These are phyloP conservation scores for Tetramorium bicarinatum DNA, from an alignment of 2,888 invertebrate genomes.

Conservation along the genomic window DNA sequence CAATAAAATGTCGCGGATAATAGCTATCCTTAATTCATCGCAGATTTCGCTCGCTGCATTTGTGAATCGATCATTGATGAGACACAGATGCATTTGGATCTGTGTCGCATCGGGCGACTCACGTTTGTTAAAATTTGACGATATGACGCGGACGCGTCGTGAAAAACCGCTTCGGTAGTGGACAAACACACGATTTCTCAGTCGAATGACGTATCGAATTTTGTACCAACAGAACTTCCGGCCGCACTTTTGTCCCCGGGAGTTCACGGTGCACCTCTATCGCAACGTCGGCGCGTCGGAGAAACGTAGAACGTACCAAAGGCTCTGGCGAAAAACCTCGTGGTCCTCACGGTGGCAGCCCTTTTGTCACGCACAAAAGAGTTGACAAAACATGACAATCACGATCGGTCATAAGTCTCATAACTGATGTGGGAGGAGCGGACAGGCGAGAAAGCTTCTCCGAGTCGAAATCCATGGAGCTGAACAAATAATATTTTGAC, in stretches of 20 bases:
- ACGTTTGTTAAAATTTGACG: constrained; percentile 37
- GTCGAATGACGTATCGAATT: constrained; percentile 81
- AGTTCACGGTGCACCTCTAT: constrained; percentile 27
- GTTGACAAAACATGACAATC: constrained; percentile 86
- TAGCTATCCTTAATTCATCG: too few species aligned
- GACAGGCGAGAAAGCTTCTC: constrained; percentile 68
- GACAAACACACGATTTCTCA: constrained; percentile 21
- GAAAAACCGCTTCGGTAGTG: constrained; percentile 22
- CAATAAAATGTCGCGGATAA: neutral
- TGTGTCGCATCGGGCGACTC: constrained; percentile 16
- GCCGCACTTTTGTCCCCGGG: constrained; percentile 70
- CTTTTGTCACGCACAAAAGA: constrained; percentile 80
- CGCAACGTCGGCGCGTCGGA: constrained; percentile 15
- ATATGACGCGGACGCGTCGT: constrained; percentile 76
- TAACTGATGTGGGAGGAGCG: constrained; percentile 75
- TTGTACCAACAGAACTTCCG: constrained; percentile 76
- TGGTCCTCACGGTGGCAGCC: constrained; percentile 68
- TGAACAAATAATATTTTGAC: constrained; percentile 81
- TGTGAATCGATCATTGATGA: constrained; percentile 16
- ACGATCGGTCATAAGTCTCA: constrained; percentile 78
- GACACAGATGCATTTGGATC: neutral
- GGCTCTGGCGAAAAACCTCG: constrained; percentile 46
- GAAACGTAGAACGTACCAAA: constrained; percentile 54
- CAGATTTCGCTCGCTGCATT: neutral
- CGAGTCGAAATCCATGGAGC: constrained; percentile 55